These are phyloP conservation scores for Phrynocephalus guinanensis DNA, from an alignment of 2,797 vertebrate genomes.

Conservation along the genomic window DNA sequence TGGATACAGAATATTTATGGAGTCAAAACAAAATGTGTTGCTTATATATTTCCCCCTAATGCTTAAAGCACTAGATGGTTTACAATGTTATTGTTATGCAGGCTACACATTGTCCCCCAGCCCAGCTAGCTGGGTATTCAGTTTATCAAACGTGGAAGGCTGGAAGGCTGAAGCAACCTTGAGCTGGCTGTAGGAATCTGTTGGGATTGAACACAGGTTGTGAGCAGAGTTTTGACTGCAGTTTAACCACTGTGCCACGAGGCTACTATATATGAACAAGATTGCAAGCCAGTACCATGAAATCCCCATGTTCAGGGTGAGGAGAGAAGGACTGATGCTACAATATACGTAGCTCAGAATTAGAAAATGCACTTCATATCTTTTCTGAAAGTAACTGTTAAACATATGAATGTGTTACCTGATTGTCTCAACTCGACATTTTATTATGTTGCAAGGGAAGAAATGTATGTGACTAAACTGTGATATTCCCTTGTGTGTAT, in stretches of 20 bases:
- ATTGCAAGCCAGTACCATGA: not conserved
- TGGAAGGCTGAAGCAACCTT: no score
- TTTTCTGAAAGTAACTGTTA: not conserved
- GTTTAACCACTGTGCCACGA: no score
- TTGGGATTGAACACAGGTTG: no score
- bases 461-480: not conserved
- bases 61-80: no score
- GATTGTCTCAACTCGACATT: not conserved
- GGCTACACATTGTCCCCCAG: no score
- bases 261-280: no score
- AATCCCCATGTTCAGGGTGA: not conserved
- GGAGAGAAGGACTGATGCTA: not conserved
- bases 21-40: not conserved
- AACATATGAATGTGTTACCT: not conserved
- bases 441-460: not conserved
- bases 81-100: no score
- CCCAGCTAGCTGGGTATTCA: no score
- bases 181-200: no score
- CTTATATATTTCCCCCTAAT: no score
- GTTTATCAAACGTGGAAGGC: no score
- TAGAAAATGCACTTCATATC: not conserved
- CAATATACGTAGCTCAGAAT: not conserved
- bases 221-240: no score
- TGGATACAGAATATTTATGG: not conserved
- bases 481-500: accelerated